Conservation (phyloP, 1,140 invertebrate species). For the Drosophila nikananu region DNA sequence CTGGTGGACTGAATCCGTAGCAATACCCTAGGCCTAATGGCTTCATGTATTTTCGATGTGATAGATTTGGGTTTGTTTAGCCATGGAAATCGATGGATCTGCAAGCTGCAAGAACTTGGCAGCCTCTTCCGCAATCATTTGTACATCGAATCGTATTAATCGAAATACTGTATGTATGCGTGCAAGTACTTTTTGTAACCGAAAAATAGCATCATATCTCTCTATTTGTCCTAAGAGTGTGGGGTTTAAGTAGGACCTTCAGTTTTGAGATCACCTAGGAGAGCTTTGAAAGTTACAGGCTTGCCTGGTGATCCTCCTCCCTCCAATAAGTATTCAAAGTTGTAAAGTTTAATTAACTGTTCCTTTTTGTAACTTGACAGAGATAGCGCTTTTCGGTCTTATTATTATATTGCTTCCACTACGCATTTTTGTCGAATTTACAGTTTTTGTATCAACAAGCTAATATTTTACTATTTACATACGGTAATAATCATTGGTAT, state of each 20-base stretch:
- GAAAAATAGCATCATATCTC: background rate
- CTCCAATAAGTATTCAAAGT: background rate
- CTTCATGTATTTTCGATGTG: conserved; percentile 40
- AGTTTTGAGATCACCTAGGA: background rate
- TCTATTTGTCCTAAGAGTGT: background rate
- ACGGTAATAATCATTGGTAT: conserved; percentile 14
- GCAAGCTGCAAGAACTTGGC: background rate
- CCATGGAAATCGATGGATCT: conserved; percentile 19
- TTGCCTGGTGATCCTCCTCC: background rate
- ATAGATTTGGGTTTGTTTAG: conserved; percentile 16
- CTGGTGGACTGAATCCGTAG: conserved; percentile 56
- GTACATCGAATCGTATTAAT: conserved; percentile 16
- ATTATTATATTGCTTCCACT: conserved; percentile 22
- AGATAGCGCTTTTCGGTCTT: background rate
- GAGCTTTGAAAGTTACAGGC: background rate
- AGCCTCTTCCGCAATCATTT: conserved; percentile 8
- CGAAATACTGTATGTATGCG: background rate
- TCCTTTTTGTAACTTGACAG: conserved; percentile 4
- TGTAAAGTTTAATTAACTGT: background rate
- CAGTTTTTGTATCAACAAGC: conserved; percentile 20
- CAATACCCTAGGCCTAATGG: conserved; percentile 1
- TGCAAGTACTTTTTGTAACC: background rate
- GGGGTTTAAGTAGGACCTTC: no score
- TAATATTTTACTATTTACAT: conserved; percentile 19
- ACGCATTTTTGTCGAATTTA: conserved; percentile 12